Base-by-base conservation (phyloP, 1,140 invertebrate genomes). In the Aphis gossypii region DNA sequence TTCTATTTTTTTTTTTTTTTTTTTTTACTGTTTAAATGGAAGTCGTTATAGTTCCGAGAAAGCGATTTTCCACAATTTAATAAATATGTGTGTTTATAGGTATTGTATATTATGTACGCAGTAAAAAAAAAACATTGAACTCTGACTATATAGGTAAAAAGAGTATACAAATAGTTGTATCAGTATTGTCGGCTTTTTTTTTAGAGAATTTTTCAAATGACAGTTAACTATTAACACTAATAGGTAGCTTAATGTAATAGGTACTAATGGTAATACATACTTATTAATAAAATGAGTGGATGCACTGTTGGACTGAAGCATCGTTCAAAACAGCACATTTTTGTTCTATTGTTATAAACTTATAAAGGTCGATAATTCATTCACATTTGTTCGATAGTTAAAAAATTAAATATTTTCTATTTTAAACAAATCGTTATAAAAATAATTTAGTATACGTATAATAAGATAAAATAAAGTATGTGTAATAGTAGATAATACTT, bases 51-150 rank as follows among this genome's bases (percentile, higher is more conserved):
- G 9, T 86, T 86, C 84, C 6, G 84, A 86, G 84, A 86, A 86
- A 86, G 84, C 84, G 44, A 86, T 44, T 86, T 86, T 86, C 84
- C 41, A 86, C 84, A 86, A 46, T 84, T 41, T 84, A 84, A 38
- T 84, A 84, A 84, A 44, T 68, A 5, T n/a, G 11, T 35, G 30
- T 76, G 60, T 76, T 9, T 54, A 30, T 30, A 11, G 9, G 30
- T 30, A 60, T 30, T 14, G 56, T 30, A 60, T 60, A 60, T 11
- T 11, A 60, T 30, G 56, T 60, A 25, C 23, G 23, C 3, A 30
- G 23, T 44, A 46, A 46, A 84, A 41, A 84, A 83, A 25, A 84
- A 30, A 83, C 11, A 44, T 84, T 41, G 20, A 41, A 41, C 83
- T 84, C 83, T 25, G 21, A 41, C 38, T 84, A 41, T 84, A 44